Evolutionary conservation across 2,888 invertebrate genomes (phyloP).

Genomic region (Archips crataeganus): DNA sequence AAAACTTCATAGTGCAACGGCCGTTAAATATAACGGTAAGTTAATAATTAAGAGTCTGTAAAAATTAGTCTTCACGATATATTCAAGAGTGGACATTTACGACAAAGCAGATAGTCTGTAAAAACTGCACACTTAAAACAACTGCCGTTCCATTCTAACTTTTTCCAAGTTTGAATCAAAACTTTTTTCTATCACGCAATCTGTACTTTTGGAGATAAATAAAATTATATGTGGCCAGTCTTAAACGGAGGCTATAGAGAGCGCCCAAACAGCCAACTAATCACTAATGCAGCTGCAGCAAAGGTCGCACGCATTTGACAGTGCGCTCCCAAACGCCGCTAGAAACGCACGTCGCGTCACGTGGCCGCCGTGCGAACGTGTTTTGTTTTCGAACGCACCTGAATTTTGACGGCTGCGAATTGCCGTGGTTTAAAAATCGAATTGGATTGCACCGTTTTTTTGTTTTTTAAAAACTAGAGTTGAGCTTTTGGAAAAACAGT

Average conservation of each 20-base stretch:
- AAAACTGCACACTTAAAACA: too few species aligned
- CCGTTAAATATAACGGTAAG: too few species aligned
- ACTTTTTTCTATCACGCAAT: too few species aligned
- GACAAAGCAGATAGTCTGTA: too few species aligned
- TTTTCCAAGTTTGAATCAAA: not conserved
- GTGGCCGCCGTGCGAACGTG: constrained; percentile 10
- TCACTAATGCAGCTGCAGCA: constrained; percentile 40
- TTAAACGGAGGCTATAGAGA: constrained; percentile 20
- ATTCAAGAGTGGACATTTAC: too few species aligned
- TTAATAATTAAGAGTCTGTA: too few species aligned
- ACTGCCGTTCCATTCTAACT: not conserved
- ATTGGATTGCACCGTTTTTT: not conserved
- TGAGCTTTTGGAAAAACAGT: not conserved
- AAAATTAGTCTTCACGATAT: too few species aligned
- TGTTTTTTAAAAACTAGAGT: not conserved
- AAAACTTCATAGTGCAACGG: too few species aligned
- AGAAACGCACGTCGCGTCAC: constrained; percentile 24
- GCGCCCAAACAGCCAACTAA: constrained; percentile 38
- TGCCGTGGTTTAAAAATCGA: not conserved
- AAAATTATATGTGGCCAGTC: not conserved
- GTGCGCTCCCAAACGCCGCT: constrained; percentile 32
- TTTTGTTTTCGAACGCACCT: constrained; percentile 23
- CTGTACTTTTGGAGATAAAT: too few species aligned
- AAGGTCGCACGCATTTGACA: constrained; percentile 40
- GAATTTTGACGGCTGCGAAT: not conserved